Evolutionary conservation across 2,113 vertebrate species (phyloP), one percentile per base, ranked within the genome.

Genomic region (Rhizomys pruinosus): DNA sequence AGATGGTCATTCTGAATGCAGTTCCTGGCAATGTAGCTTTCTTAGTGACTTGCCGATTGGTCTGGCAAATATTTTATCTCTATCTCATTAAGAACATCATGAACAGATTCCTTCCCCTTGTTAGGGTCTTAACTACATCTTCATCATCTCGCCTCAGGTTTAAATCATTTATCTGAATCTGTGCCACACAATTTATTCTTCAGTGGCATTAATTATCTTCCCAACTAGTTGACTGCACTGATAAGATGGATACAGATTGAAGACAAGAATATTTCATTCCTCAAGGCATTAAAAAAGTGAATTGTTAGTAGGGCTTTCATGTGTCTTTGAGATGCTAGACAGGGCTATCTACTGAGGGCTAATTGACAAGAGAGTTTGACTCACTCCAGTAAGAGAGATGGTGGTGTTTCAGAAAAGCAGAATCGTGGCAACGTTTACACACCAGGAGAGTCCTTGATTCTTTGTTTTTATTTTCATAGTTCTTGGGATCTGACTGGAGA

Each of bases 41-140:
- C 52, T 55, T 74, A 57, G 61, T 89, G 47, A n/a, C 42, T 47
- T 85, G 34, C 73, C 73, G 82, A 42, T 47, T 57, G 34, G 55
- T 85, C 88, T 93, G 69, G 85, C 55, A 92, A 90, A 92, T 59
- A 73, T 85, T 94, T 95, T 91, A 91, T 94, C 84, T 93, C 84
- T 68, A 12, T 93, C 88, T 96, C 82, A 69, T 94, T 94, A 95
- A 93, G 88, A 90, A 90, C 69, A 90, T 90, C 95, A 90, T 72
- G 92, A 94, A 37, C 42, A 82, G 47, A 87, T 94, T 90, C 77
- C 44, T 72, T 91, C 47, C 88, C 86, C 72, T 55, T 90, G 29
- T 73, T 93, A 82, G 69, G 39, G n/a, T 85, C 74, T 76, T 93
- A 52, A 88, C 84, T 72, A 80, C 27, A 7, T 76, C 39, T 84